Evolutionary conservation across 2,888 invertebrate species (phyloP), one percentile per base, ranked within the genome.

Genomic region (Trilocha varians): DNA sequence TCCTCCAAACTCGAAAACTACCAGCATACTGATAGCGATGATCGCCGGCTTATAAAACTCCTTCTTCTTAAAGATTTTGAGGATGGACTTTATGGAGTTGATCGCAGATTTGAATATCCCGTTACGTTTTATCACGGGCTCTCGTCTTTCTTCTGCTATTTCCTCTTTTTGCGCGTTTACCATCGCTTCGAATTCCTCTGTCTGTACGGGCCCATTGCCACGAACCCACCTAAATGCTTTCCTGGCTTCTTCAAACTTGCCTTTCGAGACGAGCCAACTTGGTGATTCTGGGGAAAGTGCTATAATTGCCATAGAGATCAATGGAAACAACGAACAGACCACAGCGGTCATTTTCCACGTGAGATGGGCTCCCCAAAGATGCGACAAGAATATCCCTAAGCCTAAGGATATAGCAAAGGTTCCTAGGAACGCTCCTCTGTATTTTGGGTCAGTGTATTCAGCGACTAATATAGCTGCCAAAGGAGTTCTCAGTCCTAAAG

Each of bases 211-310:
- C 0, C 80, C 82, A 41, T 77, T 70, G 1, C 90, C 91, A 52
- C 91, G 78, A 15, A 90, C 84, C 85, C 88, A 90, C 49, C 76
- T 79, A 34, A 91, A 88, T 0, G 90, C 86, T 39, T 85, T 77
- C 48, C 85, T 82, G 0, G 91, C 91, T 46, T 89, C 87, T 1
- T 79, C 80, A 3, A 79, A 73, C 36, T 85, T 85, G 2, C 87
- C 87, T 58, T 89, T 89, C 0, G 89, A 87, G 1, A 90, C 82
- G 40, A 92, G 63, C 91, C 91, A 93, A 43, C 87, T 82, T 0
- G 91, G 90, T 1, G 91, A 89, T 70, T 93, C 93, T 0, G 90
- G 90, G 0, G 85, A 85, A 2, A 85, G 47, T 34, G 75, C 73
- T 8, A 84, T 84, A 2, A 85, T 78, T 0, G 62, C 71, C 60